Conservation (phyloP, 2,888 invertebrate genomes). For the Lasioglossum morio region DNA sequence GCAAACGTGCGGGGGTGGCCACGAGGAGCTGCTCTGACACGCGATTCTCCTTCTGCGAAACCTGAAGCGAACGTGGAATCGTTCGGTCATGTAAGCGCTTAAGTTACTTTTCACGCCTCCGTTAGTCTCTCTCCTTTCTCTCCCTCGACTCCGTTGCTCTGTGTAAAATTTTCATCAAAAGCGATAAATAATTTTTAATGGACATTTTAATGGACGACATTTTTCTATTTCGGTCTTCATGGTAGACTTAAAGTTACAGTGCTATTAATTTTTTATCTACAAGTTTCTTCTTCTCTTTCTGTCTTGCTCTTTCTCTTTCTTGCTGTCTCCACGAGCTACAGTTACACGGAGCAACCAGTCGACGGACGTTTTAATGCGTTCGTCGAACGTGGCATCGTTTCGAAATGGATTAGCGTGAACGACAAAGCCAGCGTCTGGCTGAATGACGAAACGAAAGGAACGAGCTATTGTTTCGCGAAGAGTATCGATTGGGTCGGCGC, state of each 20-base stretch:
- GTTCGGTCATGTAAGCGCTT: conserved; percentile 88
- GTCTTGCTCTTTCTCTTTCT: not conserved
- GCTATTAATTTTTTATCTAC: not conserved
- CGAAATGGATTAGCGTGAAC: conserved; percentile 23
- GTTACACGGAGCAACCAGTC: not conserved
- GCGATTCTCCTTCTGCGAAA: conserved; percentile 82
- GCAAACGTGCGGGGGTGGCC: conserved; percentile 46
- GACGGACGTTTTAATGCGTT: conserved; percentile 47
- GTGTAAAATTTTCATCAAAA: not conserved
- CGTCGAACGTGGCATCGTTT: conserved; percentile 42
- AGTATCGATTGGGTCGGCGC: conserved; percentile 3
- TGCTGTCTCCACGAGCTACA: not conserved
- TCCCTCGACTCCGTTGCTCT: not conserved
- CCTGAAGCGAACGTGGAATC: conserved; percentile 86
- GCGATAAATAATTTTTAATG: not conserved
- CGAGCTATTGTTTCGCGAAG: conserved; percentile 21
- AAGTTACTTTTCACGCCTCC: conserved; percentile 52
- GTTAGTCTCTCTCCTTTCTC: not conserved
- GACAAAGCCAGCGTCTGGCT: conserved; percentile 20
- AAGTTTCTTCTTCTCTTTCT: not conserved
- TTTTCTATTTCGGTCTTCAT: too few relatives aligned
- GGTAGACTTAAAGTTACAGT: not conserved
- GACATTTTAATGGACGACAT: too few relatives aligned
- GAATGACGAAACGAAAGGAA: conserved; percentile 19
- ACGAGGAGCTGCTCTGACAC: conserved; percentile 60